Conservation (phyloP, 2,113 vertebrate genomes). For the Microcebus griseorufus region DNA sequence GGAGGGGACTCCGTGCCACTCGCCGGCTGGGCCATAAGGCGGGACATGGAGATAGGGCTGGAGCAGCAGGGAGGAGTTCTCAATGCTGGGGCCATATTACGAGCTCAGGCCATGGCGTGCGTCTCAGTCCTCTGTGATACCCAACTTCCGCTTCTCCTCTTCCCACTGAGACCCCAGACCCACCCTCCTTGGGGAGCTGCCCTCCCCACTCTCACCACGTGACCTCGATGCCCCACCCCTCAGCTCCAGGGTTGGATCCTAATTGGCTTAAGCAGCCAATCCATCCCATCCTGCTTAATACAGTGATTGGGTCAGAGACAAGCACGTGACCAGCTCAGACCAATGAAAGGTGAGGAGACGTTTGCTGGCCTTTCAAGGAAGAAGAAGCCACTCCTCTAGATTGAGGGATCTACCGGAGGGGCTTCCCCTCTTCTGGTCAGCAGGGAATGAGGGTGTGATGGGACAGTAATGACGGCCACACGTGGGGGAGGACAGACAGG, state of each 20-base stretch:
- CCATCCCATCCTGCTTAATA: neutral
- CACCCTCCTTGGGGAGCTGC: neutral
- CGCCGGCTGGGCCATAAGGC: neutral
- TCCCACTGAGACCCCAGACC: neutral
- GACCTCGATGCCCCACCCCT: too few relatives aligned
- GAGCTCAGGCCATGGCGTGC: rapidly evolving
- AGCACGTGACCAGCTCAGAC: neutral
- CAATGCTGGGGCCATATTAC: neutral
- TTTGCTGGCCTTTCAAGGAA: neutral
- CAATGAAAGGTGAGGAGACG: neutral
- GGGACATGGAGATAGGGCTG: neutral
- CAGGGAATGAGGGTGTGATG: too few relatives aligned
- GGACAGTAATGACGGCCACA: neutral
- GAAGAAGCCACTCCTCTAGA: rapidly evolving
- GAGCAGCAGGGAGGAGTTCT: neutral
- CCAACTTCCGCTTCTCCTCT: neutral
- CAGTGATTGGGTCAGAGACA: neutral
- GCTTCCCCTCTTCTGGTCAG: neutral
- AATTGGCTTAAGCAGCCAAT: neutral
- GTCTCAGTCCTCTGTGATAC: neutral
- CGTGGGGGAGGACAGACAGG: neutral
- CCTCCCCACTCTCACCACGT: rapidly evolving
- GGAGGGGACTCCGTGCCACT: rapidly evolving
- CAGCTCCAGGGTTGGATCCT: neutral
- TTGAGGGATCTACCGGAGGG: neutral